These are phyloP conservation scores for Cybosia mesomella DNA, from an alignment of 2,888 invertebrate species.

Conservation along the genomic window DNA sequence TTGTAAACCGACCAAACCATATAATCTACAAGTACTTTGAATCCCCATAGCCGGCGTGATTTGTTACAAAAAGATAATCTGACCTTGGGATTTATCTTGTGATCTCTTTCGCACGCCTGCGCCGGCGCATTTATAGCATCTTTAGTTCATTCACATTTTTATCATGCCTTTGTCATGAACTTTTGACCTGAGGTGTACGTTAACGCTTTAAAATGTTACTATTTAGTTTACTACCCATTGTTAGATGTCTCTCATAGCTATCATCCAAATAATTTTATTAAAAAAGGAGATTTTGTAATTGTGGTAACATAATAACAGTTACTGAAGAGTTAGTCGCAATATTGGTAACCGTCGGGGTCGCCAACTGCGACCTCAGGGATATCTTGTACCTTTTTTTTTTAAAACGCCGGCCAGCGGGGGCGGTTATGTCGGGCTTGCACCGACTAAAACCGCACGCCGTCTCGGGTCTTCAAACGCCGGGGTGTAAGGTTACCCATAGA, in stretches of 20 bases:
- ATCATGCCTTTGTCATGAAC: slow-evolving; percentile 36
- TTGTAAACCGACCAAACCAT: slow-evolving; percentile 12
- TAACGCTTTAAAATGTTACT: slow-evolving; percentile 21
- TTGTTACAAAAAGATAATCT: slow-evolving; percentile 38
- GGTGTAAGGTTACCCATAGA: too few relatives aligned
- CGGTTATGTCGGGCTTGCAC: too few relatives aligned
- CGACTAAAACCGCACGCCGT: too few relatives aligned
- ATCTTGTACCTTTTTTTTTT: too few relatives aligned
- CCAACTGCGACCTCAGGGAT: not conserved
- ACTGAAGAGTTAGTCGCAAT: not conserved
- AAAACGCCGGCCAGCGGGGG: too few relatives aligned
- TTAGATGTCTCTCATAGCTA: slow-evolving; percentile 28
- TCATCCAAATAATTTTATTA: slow-evolving; percentile 20
- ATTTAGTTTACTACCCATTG: slow-evolving; percentile 41
- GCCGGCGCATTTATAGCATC: slow-evolving; percentile 16
- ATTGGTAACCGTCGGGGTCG: not conserved
- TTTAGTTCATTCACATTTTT: slow-evolving; percentile 56
- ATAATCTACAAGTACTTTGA: slow-evolving; percentile 20
- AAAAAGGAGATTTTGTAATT: slow-evolving; percentile 25
- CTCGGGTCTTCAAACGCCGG: too few relatives aligned
- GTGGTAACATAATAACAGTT: slow-evolving; percentile 9
- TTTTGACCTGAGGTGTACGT: slow-evolving; percentile 41
- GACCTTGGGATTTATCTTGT: slow-evolving; percentile 46
- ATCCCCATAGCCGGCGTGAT: slow-evolving; percentile 24
- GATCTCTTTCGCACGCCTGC: slow-evolving; percentile 54